These are phyloP conservation scores for Myrmophylax atrothorax DNA, from an alignment of 2,113 vertebrate species.

Conservation along the genomic window DNA sequence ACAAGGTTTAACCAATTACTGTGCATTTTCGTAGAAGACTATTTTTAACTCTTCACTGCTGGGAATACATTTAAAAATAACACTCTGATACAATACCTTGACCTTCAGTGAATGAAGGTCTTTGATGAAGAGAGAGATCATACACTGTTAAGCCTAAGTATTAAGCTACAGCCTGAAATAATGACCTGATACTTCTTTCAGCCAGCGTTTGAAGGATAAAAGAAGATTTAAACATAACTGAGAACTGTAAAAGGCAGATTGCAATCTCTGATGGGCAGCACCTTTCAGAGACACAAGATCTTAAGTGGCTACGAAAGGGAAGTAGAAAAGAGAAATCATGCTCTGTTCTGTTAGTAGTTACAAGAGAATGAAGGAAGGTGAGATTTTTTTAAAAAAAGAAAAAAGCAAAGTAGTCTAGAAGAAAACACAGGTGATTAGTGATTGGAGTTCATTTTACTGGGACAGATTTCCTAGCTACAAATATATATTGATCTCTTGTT, in stretches of 20 bases:
- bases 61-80: constrained; percentile 69
- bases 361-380: not conserved
- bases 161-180: constrained; percentile 47
- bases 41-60: constrained; percentile 63
- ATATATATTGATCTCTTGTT: not conserved
- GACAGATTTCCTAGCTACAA: not conserved
- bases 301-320: not conserved
- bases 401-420: not conserved
- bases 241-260: not conserved
- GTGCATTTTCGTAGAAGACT: constrained; percentile 53
- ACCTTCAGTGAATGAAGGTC: constrained; percentile 49
- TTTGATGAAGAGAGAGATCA: not conserved
- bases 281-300: not conserved
- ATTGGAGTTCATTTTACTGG: not conserved
- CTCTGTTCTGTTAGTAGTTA: not conserved
- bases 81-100: constrained; percentile 67
- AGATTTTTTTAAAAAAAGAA: not conserved
- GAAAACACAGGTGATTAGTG: not conserved
- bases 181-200: constrained; percentile 44
- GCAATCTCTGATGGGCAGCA: not conserved
- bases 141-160: not conserved
- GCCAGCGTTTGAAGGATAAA: constrained; percentile 33
- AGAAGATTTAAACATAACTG: constrained; percentile 43
- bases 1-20: constrained; percentile 73
- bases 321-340: not conserved